These are phyloP conservation scores for Balaeniceps rex DNA, from an alignment of 2,113 vertebrate genomes.

Conservation along the genomic window DNA sequence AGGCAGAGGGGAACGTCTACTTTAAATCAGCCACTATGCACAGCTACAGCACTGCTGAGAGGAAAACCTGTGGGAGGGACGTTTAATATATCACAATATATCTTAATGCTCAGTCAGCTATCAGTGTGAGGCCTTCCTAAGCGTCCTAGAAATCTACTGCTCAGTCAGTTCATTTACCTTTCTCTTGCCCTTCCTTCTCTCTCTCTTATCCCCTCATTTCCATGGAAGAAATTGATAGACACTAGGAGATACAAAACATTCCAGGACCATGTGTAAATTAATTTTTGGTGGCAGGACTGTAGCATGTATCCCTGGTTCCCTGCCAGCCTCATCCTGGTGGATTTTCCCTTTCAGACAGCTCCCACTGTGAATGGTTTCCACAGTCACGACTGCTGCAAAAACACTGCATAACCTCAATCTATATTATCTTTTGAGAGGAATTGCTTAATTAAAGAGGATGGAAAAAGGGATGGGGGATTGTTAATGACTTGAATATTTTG, in stretches of 20 bases:
- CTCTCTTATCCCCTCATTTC: background rate
- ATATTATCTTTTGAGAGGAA: background rate
- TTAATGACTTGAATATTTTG: constrained; percentile 12
- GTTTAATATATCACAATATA: background rate
- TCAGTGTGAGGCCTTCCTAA: background rate
- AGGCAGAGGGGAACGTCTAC: fast-evolving
- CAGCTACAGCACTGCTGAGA: background rate
- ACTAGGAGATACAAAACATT: background rate
- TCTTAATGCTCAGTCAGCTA: background rate
- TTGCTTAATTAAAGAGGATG: background rate
- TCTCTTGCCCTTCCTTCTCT: background rate
- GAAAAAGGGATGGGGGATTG: background rate
- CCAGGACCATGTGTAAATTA: background rate
- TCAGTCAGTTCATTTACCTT: background rate
- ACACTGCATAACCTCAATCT: background rate
- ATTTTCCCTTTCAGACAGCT: background rate
- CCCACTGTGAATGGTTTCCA: background rate
- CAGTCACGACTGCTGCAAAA: background rate
- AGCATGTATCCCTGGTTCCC: background rate
- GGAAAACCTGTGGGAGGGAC: background rate
- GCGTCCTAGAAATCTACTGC: background rate
- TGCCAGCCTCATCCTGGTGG: background rate
- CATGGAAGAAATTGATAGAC: background rate
- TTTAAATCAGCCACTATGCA: background rate
- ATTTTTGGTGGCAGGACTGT: background rate